Base-by-base conservation (phyloP, 2,113 vertebrate genomes). In the Marmota flaviventris region DNA sequence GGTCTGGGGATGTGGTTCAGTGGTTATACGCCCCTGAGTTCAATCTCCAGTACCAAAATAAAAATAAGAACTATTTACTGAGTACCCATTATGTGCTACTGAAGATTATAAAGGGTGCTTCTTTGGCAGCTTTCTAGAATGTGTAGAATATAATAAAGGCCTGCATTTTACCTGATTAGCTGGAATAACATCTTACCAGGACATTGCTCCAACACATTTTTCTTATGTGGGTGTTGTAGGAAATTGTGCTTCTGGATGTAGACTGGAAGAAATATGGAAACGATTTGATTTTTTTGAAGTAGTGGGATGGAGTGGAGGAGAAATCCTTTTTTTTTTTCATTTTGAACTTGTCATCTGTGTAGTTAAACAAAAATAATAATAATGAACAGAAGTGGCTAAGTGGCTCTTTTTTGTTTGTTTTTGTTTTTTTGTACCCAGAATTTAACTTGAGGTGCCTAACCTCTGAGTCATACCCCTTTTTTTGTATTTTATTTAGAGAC, bases 111-210 rank as follows among this genome's bases (percentile, higher is more conserved):
- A 76, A 81, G 34, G 25, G 24, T 77, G 22, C 75, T 91, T 73
- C 79, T 92, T 77, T n/a, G 22, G 34, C 73, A 76, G 37, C 82
- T 90, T 85, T 93, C 85, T 86, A 85, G 37, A 53, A 69, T 89
- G 56, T 58, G 72, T 69, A 22, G 14, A 81, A 42, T 67, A 34
- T 58, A 84, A 61, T 34, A 27, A 9, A 37, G 77, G 32, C 20
- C n/a, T 78, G 13, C 25, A 0, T 85, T 75, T 67, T 89, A 25
- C 53, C 73, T 81, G 29, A 39, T 34, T 22, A 72, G 78, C 45
- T 91, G 82, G 53, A 67, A 37, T 51, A 78, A 63, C 39, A 39
- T 42, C 82, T 56, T 24, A 18, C 73, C 27, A 72, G 17, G 13
- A 18, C n/a, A 37, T 8, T 89, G 77, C 72, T 22, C 58, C 65